These are phyloP conservation scores for Lerista edwardsae DNA, from an alignment of 2,797 vertebrate genomes.

Conservation along the genomic window DNA sequence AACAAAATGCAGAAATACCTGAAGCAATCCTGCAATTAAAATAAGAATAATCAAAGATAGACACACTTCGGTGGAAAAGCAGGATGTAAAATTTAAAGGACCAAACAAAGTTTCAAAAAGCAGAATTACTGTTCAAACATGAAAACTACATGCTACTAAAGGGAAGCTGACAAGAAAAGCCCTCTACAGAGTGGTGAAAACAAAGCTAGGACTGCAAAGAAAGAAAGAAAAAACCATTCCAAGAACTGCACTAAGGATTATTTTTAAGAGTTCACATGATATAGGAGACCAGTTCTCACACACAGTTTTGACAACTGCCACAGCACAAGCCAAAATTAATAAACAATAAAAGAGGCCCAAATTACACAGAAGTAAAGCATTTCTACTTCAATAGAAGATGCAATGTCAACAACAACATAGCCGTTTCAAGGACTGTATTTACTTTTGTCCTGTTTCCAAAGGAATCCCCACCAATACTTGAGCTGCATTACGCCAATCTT, in stretches of 20 bases:
- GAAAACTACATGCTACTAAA: not conserved
- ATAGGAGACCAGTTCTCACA: not conserved
- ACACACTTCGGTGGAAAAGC: not conserved
- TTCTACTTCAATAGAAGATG: not conserved
- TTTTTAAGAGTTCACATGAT: not conserved
- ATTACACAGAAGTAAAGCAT: not conserved
- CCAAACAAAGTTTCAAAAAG: not conserved
- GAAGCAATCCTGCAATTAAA: not conserved
- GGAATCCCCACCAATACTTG: constrained; percentile 98
- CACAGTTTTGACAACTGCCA: not conserved
- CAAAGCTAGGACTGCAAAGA: not conserved
- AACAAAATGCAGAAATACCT: not conserved
- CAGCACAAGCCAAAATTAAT: not conserved
- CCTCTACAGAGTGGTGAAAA: not conserved
- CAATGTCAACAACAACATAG: not conserved
- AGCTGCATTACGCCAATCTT: constrained; percentile 98
- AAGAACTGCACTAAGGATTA: not conserved
- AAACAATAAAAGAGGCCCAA: not conserved
- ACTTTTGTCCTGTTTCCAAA: constrained; percentile 98
- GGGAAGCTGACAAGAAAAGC: not conserved
- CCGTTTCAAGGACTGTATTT: constrained; percentile 59
- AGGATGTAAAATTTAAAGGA: not conserved
- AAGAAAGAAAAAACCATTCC: not conserved
- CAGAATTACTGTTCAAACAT: not conserved
- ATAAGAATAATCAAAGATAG: too few relatives aligned